Percentiles rank a stretch among this genome's conserved stretches.
These are phyloP conservation scores for Sminthurinus aureus DNA, from an alignment of 2,888 invertebrate species.

Conservation along the genomic window DNA sequence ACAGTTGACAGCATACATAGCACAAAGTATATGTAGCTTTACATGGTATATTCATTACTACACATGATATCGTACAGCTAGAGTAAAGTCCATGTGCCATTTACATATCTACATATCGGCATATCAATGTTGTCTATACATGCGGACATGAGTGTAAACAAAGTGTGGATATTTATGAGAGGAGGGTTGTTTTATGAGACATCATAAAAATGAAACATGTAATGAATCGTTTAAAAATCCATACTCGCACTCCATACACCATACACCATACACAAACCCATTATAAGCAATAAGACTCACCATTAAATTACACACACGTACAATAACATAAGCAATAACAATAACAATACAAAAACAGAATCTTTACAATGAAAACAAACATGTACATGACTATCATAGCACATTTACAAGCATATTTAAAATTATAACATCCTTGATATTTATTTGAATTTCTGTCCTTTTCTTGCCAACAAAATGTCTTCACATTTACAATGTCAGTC, in stretches of 20 bases:
- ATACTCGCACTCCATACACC: too few relatives aligned
- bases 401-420: too few relatives aligned
- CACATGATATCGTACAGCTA: too few relatives aligned
- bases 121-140: background rate
- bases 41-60: too few relatives aligned
- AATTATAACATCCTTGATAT: too few relatives aligned
- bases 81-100: constrained; percentile 14
- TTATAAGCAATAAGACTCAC: background rate
- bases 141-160: constrained; percentile 28
- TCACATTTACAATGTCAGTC: too few relatives aligned
- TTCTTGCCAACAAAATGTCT: too few relatives aligned
- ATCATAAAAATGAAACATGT: constrained; percentile 23
- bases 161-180: constrained; percentile 8
- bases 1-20: background rate
- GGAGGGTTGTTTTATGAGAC: background rate
- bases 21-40: too few relatives aligned
- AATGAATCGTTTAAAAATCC: background rate
- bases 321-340: background rate
- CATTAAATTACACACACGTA: background rate
- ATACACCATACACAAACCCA: constrained; percentile 19
- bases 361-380: too few relatives aligned
- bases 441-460: too few relatives aligned
- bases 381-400: too few relatives aligned
- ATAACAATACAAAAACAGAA: background rate
- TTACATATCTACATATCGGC: background rate